A percentile compares a stretch with the other conserved stretches of the same genome.
These are phyloP conservation scores for Cylloceria caligata DNA, from an alignment of 2,888 invertebrate genomes.

Conservation along the genomic window DNA sequence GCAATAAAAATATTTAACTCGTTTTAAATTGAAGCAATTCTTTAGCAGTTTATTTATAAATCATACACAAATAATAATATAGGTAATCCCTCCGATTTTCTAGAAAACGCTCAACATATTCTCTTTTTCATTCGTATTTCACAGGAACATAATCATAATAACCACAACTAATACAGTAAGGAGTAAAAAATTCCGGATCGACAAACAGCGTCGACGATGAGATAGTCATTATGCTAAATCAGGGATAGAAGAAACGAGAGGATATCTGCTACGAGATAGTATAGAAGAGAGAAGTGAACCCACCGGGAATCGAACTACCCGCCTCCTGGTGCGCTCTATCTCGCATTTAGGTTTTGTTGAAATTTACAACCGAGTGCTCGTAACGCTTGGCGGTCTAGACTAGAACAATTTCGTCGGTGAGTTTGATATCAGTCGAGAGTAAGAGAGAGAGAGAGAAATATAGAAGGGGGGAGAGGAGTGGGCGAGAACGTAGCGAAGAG, in stretches of 20 bases:
- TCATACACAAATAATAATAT: too few relatives aligned
- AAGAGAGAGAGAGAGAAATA: slow-evolving; percentile 10
- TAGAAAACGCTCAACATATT: background rate
- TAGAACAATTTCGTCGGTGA: slow-evolving; percentile 61
- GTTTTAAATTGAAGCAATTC: too few relatives aligned
- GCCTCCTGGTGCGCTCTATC: slow-evolving; percentile 35
- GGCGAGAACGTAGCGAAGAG: slow-evolving; percentile 43
- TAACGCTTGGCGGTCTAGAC: slow-evolving; percentile 61
- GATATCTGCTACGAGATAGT: slow-evolving; percentile 4
- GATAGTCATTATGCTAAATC: slow-evolving; percentile 17
- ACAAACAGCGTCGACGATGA: slow-evolving; percentile 28
- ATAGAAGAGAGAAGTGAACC: slow-evolving; percentile 1
- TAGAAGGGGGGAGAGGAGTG: slow-evolving; percentile 11
- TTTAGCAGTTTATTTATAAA: too few relatives aligned
- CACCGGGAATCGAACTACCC: slow-evolving; percentile 27
- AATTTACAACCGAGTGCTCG: slow-evolving; percentile 58
- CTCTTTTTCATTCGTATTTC: background rate
- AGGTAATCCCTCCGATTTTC: too few relatives aligned
- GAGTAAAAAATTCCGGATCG: background rate
- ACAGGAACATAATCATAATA: background rate
- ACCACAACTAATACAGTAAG: slow-evolving; percentile 10
- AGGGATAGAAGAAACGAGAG: slow-evolving; percentile 5
- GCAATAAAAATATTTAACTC: too few relatives aligned
- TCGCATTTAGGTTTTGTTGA: slow-evolving; percentile 51
- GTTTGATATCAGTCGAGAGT: slow-evolving; percentile 49